Evolutionary conservation across 1,140 invertebrate genomes (phyloP).

Genomic region (Reticulitermes speratus): DNA sequence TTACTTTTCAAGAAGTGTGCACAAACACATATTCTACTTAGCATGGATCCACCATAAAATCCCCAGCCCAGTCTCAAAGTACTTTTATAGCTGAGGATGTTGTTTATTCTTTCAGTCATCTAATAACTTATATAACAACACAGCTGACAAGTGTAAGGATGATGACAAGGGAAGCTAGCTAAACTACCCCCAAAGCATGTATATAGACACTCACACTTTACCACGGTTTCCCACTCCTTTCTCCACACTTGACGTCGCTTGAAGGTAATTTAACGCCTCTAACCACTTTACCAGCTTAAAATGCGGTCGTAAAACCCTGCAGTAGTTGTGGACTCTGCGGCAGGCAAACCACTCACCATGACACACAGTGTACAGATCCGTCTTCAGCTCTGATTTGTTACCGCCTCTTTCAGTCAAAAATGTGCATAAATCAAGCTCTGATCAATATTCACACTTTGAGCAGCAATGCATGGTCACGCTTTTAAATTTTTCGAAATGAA

Average conservation of each 20-base stretch:
- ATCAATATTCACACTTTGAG: too few relatives aligned
- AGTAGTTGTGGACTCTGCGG: not conserved
- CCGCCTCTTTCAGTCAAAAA: too few relatives aligned
- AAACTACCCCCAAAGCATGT: not conserved
- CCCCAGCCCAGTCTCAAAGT: not conserved
- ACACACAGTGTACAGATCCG: too few relatives aligned
- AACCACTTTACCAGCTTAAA: slow-evolving; percentile 19
- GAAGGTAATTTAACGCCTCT: slow-evolving; percentile 18
- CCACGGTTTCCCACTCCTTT: not conserved
- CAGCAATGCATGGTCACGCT: too few relatives aligned
- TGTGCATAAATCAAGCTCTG: too few relatives aligned
- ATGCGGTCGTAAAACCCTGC: not conserved
- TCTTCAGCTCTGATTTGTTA: too few relatives aligned
- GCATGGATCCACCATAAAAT: not conserved
- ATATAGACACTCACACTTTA: not conserved
- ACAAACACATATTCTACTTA: not conserved
- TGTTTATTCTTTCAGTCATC: not conserved
- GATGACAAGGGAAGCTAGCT: not conserved
- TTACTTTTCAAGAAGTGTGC: not conserved
- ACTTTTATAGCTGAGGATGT: too few relatives aligned
- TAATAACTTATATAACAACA: slow-evolving; percentile 13
- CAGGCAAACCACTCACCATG: too few relatives aligned
- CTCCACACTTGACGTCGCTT: not conserved
- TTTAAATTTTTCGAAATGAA: too few relatives aligned
- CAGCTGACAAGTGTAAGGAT: not conserved